phyloP scores from a whole-genome alignment of 2,113 vertebrate species.

The Lampris incognitus region DNA sequence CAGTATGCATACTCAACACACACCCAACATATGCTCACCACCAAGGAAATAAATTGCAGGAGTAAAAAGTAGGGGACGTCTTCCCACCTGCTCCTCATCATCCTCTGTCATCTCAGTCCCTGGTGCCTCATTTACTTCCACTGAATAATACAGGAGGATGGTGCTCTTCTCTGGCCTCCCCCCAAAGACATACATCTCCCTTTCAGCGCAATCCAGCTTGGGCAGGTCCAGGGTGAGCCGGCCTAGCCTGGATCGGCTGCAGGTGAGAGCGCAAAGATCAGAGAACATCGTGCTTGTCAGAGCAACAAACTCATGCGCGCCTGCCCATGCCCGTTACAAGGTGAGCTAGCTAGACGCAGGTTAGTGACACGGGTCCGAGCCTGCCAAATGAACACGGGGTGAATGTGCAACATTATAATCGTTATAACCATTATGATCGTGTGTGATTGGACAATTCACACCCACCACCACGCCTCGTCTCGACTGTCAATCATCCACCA shows the following conservation, averaged over 20 bases:
- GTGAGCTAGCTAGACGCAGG: conserved; percentile 1
- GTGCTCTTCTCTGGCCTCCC: not conserved
- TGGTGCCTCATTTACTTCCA: not conserved
- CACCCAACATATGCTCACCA: too few relatives aligned
- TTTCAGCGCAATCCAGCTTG: not conserved
- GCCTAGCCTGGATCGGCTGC: not conserved
- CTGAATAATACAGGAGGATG: not conserved
- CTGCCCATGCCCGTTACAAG: conserved; percentile 38
- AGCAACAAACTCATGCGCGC: conserved; percentile 38
- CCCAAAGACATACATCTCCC: not conserved
- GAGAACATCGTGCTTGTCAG: conserved; percentile 42
- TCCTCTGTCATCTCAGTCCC: not conserved
- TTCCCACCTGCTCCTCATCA: not conserved
- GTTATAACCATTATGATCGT: too few relatives aligned
- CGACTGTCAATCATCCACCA: too few relatives aligned
- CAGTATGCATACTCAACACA: too few relatives aligned
- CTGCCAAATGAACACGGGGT: conserved; percentile 5
- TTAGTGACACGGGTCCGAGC: conserved; percentile 30
- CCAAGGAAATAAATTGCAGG: too few relatives aligned
- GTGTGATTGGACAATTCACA: too few relatives aligned
- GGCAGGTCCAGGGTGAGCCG: not conserved
- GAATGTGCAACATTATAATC: too few relatives aligned
- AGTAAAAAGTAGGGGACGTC: not conserved
- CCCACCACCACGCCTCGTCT: too few relatives aligned
- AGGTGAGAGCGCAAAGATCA: conserved; percentile 16